Base-by-base conservation (phyloP, 2,888 invertebrate genomes). In the Euplexia lucipara region DNA sequence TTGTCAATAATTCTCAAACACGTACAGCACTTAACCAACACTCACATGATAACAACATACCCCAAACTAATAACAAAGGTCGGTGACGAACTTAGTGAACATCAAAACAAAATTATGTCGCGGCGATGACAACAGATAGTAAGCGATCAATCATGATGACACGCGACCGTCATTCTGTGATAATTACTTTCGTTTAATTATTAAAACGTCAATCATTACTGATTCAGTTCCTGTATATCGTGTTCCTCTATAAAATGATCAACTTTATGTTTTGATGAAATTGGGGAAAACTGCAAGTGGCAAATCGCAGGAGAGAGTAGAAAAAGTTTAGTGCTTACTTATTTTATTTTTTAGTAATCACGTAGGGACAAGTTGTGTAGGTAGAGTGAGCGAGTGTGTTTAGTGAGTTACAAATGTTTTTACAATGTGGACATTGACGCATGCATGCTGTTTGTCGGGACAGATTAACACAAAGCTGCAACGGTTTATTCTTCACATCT, bases 101-200 rank as follows among this genome's bases (percentile, higher is more conserved):
- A 52, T 53, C 56, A 78, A 73, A 74, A 73, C 78, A 63, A 67
- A 69, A 61, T 71, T 48, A 70, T 59, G 57, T 68, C 32, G 49
- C 18, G 42, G 61, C 66, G 68, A 70, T 81, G 79, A 70, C 71
- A 83, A 64, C 44, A 61, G 75, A 75, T 72, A 68, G 49, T 44
- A 39, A 73, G 37, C 62, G 75, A 83, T 83, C 70, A 61, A 84
- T 83, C 83, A 83, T 39, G 30, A 18, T 58, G 67, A 44, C 79
- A 73, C 64, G 79, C 74, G 20, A 71, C 65, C 60, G 32, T 76
- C 61, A 71, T 75, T 77, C 67, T 63, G 18, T 53, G 54, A 66
- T 70, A 64, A 61, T 78, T 62, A 60, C 70, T 63, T 78, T 62
- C 59, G 53, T 62, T 67, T 69, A 70, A 70, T 78, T 67, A 78